These are phyloP conservation scores for Argya squamiceps DNA, from an alignment of 2,797 vertebrate species.

Conservation along the genomic window DNA sequence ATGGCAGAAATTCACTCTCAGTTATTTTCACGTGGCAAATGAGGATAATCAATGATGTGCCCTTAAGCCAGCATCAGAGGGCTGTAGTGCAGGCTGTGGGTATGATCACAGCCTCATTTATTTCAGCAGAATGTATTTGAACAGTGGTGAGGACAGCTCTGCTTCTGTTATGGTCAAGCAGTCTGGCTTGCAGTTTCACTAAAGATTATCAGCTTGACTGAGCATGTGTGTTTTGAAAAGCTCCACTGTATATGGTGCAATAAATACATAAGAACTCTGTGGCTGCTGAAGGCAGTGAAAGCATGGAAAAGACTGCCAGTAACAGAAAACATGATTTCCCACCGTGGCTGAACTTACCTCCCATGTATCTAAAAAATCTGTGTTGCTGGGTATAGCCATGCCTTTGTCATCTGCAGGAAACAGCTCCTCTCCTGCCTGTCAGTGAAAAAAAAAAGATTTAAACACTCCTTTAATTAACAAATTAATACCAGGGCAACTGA, in stretches of 20 bases:
- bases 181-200: neutral
- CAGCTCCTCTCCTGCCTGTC: constrained; percentile 76
- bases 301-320: neutral
- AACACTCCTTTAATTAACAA: neutral
- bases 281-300: neutral
- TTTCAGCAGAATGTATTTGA: neutral
- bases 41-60: neutral
- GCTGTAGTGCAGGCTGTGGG: neutral
- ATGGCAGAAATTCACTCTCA: neutral
- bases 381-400: constrained; percentile 73
- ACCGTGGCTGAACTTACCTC: constrained; percentile 74
- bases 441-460: neutral
- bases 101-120: neutral
- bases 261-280: neutral
- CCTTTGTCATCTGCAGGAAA: constrained; percentile 79
- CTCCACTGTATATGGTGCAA: neutral
- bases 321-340: neutral
- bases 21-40: neutral
- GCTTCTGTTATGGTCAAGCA: neutral
- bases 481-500: neutral
- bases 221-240: neutral
- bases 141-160: neutral
- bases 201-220: neutral
- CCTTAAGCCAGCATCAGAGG: neutral
- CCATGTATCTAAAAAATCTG: constrained; percentile 84